phyloP scores from a whole-genome alignment of 2,888 invertebrate genomes.

The Phortica okadai region DNA sequence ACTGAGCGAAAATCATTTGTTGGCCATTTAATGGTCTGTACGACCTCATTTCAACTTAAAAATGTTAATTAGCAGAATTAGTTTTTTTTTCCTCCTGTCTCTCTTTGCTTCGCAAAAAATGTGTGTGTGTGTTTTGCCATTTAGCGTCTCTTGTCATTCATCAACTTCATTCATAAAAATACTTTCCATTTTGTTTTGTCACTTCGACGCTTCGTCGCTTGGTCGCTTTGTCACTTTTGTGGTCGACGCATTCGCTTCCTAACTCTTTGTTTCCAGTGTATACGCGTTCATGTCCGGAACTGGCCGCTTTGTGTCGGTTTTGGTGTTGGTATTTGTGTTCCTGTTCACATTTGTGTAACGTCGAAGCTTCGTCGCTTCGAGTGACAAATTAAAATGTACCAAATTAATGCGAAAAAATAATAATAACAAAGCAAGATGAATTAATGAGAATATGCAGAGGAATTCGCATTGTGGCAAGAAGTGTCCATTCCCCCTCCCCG shows the following conservation, averaged over 20 bases:
- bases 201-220: neutral
- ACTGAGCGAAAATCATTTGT: neutral
- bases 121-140: neutral
- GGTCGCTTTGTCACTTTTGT: neutral
- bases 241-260: neutral
- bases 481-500: too few species aligned
- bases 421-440: conserved; percentile 1
- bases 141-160: conserved; percentile 46
- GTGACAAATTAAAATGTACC: neutral
- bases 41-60: conserved; percentile 47
- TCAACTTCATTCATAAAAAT: conserved; percentile 8
- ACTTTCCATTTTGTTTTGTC: conserved; percentile 5
- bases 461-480: neutral
- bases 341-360: neutral
- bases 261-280: neutral
- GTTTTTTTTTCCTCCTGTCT: neutral
- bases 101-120: neutral
- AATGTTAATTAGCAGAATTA: conserved; percentile 64
- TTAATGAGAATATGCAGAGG: neutral
- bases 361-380: conserved; percentile 17
- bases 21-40: neutral
- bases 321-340: neutral
- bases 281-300: conserved; percentile 57
- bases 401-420: conserved; percentile 1
- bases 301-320: conserved; percentile 65